A percentile compares a stretch with the other conserved stretches of the same genome.
Evolutionary conservation across 2,888 invertebrate genomes (phyloP).

Genomic region (Heliconius aoede): DNA sequence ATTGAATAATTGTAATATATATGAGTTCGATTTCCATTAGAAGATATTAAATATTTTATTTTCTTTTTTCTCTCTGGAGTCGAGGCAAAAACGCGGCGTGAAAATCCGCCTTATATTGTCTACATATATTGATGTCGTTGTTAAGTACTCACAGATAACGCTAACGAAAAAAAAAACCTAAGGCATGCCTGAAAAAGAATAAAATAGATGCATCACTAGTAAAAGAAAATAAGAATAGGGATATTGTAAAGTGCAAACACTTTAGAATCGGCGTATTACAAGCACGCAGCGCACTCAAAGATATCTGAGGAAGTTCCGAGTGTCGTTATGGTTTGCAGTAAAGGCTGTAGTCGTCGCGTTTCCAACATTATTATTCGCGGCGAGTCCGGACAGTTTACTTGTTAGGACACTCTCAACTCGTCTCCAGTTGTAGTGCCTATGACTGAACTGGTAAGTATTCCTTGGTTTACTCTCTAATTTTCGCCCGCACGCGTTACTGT

Average conservation of each 20-base stretch:
- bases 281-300: conserved; percentile 49
- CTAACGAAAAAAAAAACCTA: background rate
- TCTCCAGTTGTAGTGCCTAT: conserved; percentile 53
- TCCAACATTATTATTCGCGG: conserved; percentile 57
- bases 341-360: conserved; percentile 46
- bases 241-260: conserved; percentile 30
- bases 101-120: too few species aligned
- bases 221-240: conserved; percentile 26
- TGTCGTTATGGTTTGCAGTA: conserved; percentile 54
- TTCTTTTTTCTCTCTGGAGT: too few species aligned
- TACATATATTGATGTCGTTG: too few species aligned
- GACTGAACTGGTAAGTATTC: conserved; percentile 61
- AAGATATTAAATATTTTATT: too few species aligned
- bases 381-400: conserved; percentile 62
- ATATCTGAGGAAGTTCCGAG: conserved; percentile 54
- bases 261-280: conserved; percentile 42
- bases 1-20: background rate
- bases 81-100: too few species aligned
- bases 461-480: conserved; percentile 69
- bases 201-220: conserved; percentile 6
- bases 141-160: too few species aligned
- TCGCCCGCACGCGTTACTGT: conserved; percentile 57
- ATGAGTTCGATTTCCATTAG: too few species aligned
- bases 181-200: background rate
- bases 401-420: conserved; percentile 58